These are phyloP conservation scores for Lasioglossum malachurum DNA, from an alignment of 2,888 invertebrate species.

Conservation along the genomic window DNA sequence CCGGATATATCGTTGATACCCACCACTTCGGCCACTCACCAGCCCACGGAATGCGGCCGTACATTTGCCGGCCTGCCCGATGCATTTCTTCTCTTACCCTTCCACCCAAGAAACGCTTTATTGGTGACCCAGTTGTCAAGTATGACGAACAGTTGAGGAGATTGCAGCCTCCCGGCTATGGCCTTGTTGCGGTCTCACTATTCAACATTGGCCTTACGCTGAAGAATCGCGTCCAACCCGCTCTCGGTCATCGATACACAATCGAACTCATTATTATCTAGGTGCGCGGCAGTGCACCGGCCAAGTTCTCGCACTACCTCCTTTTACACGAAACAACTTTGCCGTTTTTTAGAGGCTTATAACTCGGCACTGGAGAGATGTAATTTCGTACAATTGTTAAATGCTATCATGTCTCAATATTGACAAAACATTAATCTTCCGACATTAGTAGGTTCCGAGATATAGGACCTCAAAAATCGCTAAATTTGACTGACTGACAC, in stretches of 20 bases:
- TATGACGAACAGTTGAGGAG: neutral
- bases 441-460: no score
- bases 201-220: neutral
- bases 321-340: no score
- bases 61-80: neutral
- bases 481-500: no score
- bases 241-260: neutral
- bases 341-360: no score
- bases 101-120: neutral
- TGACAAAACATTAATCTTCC: no score
- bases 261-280: neutral
- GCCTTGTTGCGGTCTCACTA: neutral
- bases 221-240: neutral
- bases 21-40: conserved; percentile 3
- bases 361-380: no score
- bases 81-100: neutral
- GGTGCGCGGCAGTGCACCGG: no score
- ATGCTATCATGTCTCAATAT: no score
- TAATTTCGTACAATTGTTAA: no score
- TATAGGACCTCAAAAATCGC: no score
- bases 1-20: conserved; percentile 18
- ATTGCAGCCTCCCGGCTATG: neutral
- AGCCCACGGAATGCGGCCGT: neutral
- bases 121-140: conserved; percentile 16
- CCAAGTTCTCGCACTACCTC: no score